A percentile compares a stretch with the other conserved stretches of the same genome.
These are phyloP conservation scores for Neosilurus mollespiculum DNA, from an alignment of 2,797 vertebrate genomes.

Conservation along the genomic window DNA sequence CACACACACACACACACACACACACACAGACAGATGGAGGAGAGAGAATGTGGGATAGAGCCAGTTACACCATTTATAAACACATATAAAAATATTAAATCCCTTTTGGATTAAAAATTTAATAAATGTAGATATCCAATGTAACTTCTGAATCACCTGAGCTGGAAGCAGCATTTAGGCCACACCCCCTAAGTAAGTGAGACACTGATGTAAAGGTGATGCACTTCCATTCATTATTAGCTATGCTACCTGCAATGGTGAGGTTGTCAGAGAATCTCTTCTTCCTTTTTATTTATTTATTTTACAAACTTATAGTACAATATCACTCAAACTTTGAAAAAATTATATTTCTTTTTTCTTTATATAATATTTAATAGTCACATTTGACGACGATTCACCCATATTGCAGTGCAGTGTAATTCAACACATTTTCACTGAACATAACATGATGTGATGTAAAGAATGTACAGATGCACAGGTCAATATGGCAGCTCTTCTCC, in stretches of 20 bases:
- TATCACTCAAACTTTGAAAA: background rate
- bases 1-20: constrained; percentile 1
- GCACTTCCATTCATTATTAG: background rate
- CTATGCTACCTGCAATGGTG: background rate
- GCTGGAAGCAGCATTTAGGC: background rate
- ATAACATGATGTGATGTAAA: too few species aligned
- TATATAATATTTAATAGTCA: too few species aligned
- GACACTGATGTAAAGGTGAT: background rate
- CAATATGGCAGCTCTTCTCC: too few species aligned
- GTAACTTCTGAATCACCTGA: background rate
- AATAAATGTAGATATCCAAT: background rate
- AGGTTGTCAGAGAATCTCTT: background rate
- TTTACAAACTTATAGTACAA: background rate
- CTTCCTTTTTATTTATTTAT: background rate
- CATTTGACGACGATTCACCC: too few species aligned
- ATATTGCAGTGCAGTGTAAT: too few species aligned
- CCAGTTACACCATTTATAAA: background rate
- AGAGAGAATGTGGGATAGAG: background rate
- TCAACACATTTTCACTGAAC: too few species aligned
- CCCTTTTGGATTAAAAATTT: too few species aligned
- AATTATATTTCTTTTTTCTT: too few species aligned
- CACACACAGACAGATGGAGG: background rate
- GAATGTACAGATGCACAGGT: too few species aligned
- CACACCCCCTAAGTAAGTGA: background rate
- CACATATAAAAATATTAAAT: background rate